Percentiles rank a stretch among this genome's conserved stretches.
phyloP scores from a whole-genome alignment of 2,888 invertebrate species.

The Cheilosia variabilis region DNA sequence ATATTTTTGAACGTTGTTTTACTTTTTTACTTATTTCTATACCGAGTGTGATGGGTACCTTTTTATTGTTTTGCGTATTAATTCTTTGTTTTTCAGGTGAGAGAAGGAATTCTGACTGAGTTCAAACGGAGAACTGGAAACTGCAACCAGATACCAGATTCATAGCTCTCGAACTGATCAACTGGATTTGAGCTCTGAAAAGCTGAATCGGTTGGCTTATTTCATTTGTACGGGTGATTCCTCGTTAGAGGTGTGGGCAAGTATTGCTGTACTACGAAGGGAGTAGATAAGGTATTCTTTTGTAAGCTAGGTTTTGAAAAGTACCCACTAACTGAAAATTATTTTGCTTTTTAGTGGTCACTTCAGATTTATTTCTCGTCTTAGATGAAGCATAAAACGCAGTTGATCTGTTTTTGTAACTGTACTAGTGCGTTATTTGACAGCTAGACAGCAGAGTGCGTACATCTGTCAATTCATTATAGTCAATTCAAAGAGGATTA shows the following conservation, averaged over 20 bases:
- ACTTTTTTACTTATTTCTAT: conserved; percentile 28
- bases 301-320: neutral
- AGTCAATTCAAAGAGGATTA: too few species aligned
- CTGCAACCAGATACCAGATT: conserved; percentile 75
- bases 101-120: conserved; percentile 53
- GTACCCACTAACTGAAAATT: neutral
- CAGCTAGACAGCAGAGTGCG: too few species aligned
- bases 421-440: too few species aligned
- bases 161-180: conserved; percentile 75
- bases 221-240: conserved; percentile 63
- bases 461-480: too few species aligned
- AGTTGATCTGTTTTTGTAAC: too few species aligned
- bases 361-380: neutral
- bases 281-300: conserved; percentile 22
- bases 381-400: too few species aligned
- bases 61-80: conserved; percentile 55
- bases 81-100: conserved; percentile 32
- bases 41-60: conserved; percentile 50
- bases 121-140: conserved; percentile 73
- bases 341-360: neutral
- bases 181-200: conserved; percentile 75
- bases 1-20: conserved; percentile 17
- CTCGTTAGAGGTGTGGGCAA: conserved; percentile 36
- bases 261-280: conserved; percentile 14
- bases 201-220: conserved; percentile 71